Base-by-base conservation (phyloP, 2,113 vertebrate genomes). In the Apistogramma diplotaenia region DNA sequence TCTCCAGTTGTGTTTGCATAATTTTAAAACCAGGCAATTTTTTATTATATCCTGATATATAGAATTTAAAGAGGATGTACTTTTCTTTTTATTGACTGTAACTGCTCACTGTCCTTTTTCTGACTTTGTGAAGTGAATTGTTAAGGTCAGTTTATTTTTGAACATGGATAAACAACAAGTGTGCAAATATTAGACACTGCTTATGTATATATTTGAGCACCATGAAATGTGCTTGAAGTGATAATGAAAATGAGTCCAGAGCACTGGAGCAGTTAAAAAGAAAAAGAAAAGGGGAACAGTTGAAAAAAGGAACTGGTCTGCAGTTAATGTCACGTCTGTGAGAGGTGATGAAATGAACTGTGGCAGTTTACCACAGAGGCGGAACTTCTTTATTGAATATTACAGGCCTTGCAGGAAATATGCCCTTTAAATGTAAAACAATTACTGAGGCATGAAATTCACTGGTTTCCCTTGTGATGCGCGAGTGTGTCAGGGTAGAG, bases 151-250 rank as follows among this genome's bases (percentile, higher is more conserved):
- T 27, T 65, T 25, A 27, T 27, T 67, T 67, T 16, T 46, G 5
- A 67, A 8, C 13, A 4, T 3, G 0, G 61, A 46, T 65, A 25
- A 43, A 65, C 21, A 43, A 0, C 35, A 0, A 43, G 35, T 40
- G 2, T 23, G 61, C 61, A 65, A 0, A 67, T 0, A 18, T 27
- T 6, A 27, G 15, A 46, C 3, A 49, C 6, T 0, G 16, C 0
- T 49, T 29, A 6, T 27, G 9, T 18, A 25, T 1, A 11, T 46
- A 18, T 67, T 19, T 12, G 61, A 46, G 15, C 23, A 19, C 37
- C 40, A 65, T 25, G 43, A 46, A 65, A 27, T 25, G 37, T 23
- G 21, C 15, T 65, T 13, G 46, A 46, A 46, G 61, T 46, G 37
- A 46, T 27, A 2, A 46, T 65, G 37, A 46, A 65, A 46, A 65